Percentiles rank a stretch among this genome's conserved stretches.
Evolutionary conservation across 2,888 invertebrate genomes (phyloP).

Genomic region (Phytoseiulus persimilis): DNA sequence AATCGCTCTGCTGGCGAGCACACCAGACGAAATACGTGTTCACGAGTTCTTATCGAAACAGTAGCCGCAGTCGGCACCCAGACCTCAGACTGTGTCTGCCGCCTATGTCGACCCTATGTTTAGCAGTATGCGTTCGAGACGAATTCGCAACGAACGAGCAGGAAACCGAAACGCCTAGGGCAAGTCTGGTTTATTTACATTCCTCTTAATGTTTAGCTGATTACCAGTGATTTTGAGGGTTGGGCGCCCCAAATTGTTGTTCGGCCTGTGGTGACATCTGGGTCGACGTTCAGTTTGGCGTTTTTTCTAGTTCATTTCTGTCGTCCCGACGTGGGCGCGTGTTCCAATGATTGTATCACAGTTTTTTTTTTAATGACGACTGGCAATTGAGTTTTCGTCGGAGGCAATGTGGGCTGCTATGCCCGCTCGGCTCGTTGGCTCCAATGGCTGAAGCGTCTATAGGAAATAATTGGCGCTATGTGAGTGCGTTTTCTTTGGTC

Average conservation of each 20-base stretch:
- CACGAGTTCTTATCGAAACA: neutral
- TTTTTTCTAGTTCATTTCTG: neutral
- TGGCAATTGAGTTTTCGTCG: neutral
- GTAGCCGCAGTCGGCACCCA: neutral
- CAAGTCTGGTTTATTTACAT: neutral
- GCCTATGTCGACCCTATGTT: neutral
- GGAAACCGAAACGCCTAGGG: neutral
- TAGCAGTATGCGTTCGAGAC: neutral
- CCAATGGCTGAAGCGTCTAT: neutral
- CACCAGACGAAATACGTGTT: neutral
- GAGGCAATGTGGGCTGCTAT: neutral
- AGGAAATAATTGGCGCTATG: neutral
- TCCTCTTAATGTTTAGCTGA: neutral
- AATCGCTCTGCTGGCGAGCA: no score
- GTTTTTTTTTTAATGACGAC: neutral
- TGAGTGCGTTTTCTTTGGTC: neutral
- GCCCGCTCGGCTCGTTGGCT: neutral
- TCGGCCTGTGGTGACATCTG: neutral
- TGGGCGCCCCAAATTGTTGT: neutral
- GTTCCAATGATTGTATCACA: neutral
- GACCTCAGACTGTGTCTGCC: neutral
- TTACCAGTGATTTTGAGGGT: neutral
- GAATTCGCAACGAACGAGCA: neutral
- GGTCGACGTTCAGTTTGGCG: neutral
- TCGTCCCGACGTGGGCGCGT: neutral